phyloP scores from a whole-genome alignment of 1,140 invertebrate species.

The Orius insidiosus region DNA sequence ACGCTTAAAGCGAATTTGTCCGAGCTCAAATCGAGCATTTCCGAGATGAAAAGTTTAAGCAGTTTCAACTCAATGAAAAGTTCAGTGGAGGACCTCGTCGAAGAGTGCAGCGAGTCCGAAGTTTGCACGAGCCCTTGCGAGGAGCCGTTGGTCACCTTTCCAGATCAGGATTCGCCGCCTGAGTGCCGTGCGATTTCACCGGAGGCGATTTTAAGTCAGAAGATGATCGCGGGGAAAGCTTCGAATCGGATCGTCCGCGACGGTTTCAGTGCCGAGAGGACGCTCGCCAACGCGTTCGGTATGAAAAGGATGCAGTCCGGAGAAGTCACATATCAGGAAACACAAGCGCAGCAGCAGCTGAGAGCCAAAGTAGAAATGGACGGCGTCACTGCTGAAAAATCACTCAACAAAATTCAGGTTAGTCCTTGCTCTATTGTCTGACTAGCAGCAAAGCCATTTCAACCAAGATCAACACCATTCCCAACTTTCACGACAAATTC shows the following conservation, averaged over 20 bases:
- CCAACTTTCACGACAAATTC: too few species aligned
- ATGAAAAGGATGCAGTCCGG: constrained; percentile 59
- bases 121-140: constrained; percentile 25
- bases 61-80: constrained; percentile 30
- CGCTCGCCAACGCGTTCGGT: constrained; percentile 54
- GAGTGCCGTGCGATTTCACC: too few species aligned
- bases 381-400: constrained; percentile 57
- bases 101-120: constrained; percentile 25
- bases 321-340: constrained; percentile 62
- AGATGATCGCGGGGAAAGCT: constrained; percentile 31
- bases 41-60: constrained; percentile 48
- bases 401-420: constrained; percentile 50
- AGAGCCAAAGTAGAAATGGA: constrained; percentile 49
- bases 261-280: constrained; percentile 58
- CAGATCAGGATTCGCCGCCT: constrained; percentile 40
- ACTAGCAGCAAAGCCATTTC: background rate
- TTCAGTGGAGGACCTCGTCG: constrained; percentile 46
- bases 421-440: too few species aligned
- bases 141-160: constrained; percentile 58
- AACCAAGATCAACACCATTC: background rate
- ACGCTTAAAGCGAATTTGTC: constrained; percentile 55
- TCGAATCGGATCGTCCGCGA: constrained; percentile 50
- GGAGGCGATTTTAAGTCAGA: too few species aligned
- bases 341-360: constrained; percentile 36
- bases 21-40: constrained; percentile 56